Evolutionary conservation across 2,113 vertebrate species (phyloP).

Genomic region (Atherinomorus stipes): DNA sequence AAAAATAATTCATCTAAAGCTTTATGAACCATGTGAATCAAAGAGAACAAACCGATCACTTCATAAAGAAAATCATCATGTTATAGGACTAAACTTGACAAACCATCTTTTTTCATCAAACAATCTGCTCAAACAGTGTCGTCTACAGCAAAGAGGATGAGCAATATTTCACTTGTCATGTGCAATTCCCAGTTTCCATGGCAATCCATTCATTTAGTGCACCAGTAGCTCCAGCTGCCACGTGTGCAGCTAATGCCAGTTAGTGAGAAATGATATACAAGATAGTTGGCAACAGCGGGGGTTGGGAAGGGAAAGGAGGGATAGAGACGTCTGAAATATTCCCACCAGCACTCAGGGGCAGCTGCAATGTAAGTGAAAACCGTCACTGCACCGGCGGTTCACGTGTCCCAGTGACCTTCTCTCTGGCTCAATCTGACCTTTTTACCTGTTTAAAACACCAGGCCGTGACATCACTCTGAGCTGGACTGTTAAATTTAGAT

Average conservation of each 20-base stretch:
- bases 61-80: not conserved
- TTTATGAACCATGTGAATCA: not conserved
- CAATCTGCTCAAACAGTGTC: constrained; percentile 4
- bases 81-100: constrained; percentile 1
- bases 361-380: constrained; percentile 83
- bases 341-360: constrained; percentile 75
- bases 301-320: constrained; percentile 1
- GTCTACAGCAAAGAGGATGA: constrained; percentile 39
- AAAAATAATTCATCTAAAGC: not conserved
- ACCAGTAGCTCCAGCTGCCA: constrained; percentile 66
- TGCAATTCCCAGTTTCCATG: constrained; percentile 79
- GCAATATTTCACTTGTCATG: constrained; percentile 60
- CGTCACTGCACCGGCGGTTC: constrained; percentile 69
- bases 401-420: constrained; percentile 83
- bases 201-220: constrained; percentile 72
- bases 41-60: not conserved
- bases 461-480: constrained; percentile 59
- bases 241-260: constrained; percentile 64
- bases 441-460: constrained; percentile 65
- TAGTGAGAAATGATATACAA: constrained; percentile 61
- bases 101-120: not conserved
- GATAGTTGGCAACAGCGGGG: constrained; percentile 31
- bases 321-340: constrained; percentile 68
- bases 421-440: constrained; percentile 70
- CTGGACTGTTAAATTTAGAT: constrained; percentile 48